Conservation (phyloP, 2,888 invertebrate genomes). For the Lordiphosa fenestrarum region DNA sequence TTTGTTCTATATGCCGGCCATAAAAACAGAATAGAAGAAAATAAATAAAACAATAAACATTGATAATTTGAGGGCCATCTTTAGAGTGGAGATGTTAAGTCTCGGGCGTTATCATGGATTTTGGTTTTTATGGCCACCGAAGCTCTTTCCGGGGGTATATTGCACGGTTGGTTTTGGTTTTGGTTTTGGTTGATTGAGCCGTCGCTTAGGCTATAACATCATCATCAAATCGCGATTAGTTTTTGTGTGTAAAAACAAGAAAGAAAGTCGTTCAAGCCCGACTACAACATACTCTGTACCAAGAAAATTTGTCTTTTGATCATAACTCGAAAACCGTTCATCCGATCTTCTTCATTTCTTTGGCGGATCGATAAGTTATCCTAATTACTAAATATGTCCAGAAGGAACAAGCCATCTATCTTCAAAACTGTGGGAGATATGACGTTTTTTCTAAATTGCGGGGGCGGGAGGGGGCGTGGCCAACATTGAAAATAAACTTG, state of each 20-base stretch:
- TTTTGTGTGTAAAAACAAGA: neutral
- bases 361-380: too few species aligned
- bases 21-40: constrained; percentile 3
- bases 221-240: neutral
- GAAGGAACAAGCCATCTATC: too few species aligned
- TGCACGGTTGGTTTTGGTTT: constrained; percentile 9
- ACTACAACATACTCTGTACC: too few species aligned
- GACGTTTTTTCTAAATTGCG: too few species aligned
- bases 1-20: constrained; percentile 20
- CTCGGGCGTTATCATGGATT: constrained; percentile 2
- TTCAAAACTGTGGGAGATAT: too few species aligned
- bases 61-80: constrained; percentile 45
- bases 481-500: too few species aligned
- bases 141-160: constrained; percentile 7
- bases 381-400: too few species aligned
- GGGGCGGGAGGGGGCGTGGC: too few species aligned
- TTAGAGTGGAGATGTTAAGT: constrained; percentile 3
- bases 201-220: neutral
- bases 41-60: constrained; percentile 43
- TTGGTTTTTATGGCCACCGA: constrained; percentile 19
- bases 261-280: too few species aligned
- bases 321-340: too few species aligned
- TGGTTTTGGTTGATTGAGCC: constrained; percentile 4
- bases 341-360: too few species aligned
- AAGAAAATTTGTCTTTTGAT: too few species aligned